Percentiles rank a stretch among this genome's conserved stretches.
These are phyloP conservation scores for Sisyra nigra DNA, from an alignment of 2,888 invertebrate genomes.

Conservation along the genomic window DNA sequence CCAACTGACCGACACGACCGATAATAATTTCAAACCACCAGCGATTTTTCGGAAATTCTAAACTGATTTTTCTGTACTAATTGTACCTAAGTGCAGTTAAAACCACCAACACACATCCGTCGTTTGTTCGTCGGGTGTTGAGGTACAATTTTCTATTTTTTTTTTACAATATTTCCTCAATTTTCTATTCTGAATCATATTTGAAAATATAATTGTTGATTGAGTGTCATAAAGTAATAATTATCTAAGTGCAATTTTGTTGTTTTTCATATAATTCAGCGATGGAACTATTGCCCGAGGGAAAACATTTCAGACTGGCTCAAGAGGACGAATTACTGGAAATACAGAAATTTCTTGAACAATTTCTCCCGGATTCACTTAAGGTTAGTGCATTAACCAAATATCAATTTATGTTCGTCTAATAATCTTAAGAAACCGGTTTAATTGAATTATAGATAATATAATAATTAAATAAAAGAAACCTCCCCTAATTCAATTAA, in stretches of 20 bases:
- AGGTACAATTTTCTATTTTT: constrained; percentile 2
- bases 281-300: constrained; percentile 75
- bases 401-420: too few relatives aligned
- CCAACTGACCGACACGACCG: too few relatives aligned
- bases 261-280: constrained; percentile 26
- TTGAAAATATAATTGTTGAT: neutral
- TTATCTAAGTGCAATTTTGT: neutral
- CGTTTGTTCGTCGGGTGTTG: constrained; percentile 4
- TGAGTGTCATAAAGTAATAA: neutral
- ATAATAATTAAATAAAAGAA: too few relatives aligned
- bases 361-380: constrained; percentile 71
- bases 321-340: constrained; percentile 71
- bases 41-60: too few relatives aligned
- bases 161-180: neutral
- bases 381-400: constrained; percentile 40
- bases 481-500: too few relatives aligned
- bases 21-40: too few relatives aligned
- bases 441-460: too few relatives aligned
- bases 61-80: too few relatives aligned
- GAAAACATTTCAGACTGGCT: constrained; percentile 77
- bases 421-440: too few relatives aligned
- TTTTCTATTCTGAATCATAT: neutral
- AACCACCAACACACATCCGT: constrained; percentile 1
- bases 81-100: too few relatives aligned
- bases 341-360: constrained; percentile 61